Percentiles rank a stretch among this genome's conserved stretches.
Evolutionary conservation across 1,140 invertebrate genomes (phyloP).

Genomic region (Bombus huntii): DNA sequence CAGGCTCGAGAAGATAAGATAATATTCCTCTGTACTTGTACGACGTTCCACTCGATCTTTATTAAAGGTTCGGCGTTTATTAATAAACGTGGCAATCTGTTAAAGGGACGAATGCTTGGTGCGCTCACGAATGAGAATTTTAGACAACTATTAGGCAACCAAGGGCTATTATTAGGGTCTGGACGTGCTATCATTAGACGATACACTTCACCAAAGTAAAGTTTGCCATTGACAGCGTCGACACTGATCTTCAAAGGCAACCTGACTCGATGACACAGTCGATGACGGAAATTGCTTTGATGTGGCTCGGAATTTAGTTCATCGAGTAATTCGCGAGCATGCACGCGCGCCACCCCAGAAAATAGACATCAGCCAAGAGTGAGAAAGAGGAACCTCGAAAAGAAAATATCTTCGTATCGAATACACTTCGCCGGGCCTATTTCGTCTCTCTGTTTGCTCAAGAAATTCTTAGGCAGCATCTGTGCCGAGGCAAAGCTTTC

Average conservation of each 20-base stretch:
- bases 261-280: slow-evolving; percentile 35
- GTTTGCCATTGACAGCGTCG: slow-evolving; percentile 48
- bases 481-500: slow-evolving; percentile 45
- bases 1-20: no score
- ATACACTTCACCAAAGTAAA: slow-evolving; percentile 36
- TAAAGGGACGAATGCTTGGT: no score
- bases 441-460: slow-evolving; percentile 30
- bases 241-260: slow-evolving; percentile 47
- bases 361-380: slow-evolving; percentile 6
- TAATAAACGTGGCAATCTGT: background rate
- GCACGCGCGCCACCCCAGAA: background rate
- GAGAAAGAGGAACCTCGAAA: background rate
- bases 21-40: no score
- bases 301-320: slow-evolving; percentile 15
- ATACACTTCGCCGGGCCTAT: slow-evolving; percentile 8
- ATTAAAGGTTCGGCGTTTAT: background rate
- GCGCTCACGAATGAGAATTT: background rate
- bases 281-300: slow-evolving; percentile 44
- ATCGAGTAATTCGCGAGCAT: background rate
- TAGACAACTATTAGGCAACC: slow-evolving; percentile 12
- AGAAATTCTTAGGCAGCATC: slow-evolving; percentile 45
- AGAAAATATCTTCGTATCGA: slow-evolving; percentile 20
- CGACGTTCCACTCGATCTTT: no score
- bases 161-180: slow-evolving; percentile 20
- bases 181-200: slow-evolving; percentile 35